A percentile compares a stretch with the other conserved stretches of the same genome.
Evolutionary conservation across 2,888 invertebrate genomes (phyloP).

Genomic region (Drosophila mettleri): DNA sequence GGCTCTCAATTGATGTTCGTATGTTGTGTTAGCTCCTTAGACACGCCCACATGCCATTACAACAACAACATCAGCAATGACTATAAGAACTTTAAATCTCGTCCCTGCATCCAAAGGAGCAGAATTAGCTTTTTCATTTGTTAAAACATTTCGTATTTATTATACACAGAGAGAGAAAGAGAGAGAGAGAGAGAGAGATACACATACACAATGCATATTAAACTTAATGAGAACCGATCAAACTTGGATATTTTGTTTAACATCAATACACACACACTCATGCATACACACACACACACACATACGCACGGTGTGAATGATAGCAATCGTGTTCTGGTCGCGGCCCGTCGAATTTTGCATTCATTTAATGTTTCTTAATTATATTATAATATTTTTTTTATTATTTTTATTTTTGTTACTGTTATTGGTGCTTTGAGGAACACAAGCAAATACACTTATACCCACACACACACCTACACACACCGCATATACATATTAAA

Average conservation of each 20-base stretch:
- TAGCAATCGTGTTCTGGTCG: constrained; percentile 46
- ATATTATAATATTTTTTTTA: constrained; percentile 22
- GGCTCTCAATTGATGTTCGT: constrained; percentile 10
- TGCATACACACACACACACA: constrained; percentile 2
- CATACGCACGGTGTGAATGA: constrained; percentile 52
- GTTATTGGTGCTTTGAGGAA: constrained; percentile 66
- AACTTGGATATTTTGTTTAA: constrained; percentile 35
- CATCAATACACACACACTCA: constrained; percentile 17
- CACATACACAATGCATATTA: constrained; percentile 16
- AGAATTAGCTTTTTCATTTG: constrained; percentile 50
- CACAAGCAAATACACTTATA: constrained; percentile 13
- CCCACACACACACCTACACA: constrained; percentile 8
- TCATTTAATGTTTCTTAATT: constrained; percentile 35
- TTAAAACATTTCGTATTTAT: constrained; percentile 57
- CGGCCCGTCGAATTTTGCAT: constrained; percentile 49
- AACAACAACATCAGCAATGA: constrained; percentile 38
- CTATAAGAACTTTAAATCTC: constrained; percentile 16
- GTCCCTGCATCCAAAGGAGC: constrained; percentile 31
- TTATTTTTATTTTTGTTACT: constrained; percentile 46
- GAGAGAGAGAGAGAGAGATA: constrained; percentile 5
- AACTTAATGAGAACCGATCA: constrained; percentile 36
- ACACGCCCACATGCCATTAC: constrained; percentile 27
- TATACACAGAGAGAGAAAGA: constrained; percentile 31
- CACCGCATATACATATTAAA: constrained; percentile 22
- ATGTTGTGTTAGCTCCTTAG: constrained; percentile 11